Evolutionary conservation across 2,113 vertebrate genomes (phyloP).

Genomic region (Leucosticte australis): DNA sequence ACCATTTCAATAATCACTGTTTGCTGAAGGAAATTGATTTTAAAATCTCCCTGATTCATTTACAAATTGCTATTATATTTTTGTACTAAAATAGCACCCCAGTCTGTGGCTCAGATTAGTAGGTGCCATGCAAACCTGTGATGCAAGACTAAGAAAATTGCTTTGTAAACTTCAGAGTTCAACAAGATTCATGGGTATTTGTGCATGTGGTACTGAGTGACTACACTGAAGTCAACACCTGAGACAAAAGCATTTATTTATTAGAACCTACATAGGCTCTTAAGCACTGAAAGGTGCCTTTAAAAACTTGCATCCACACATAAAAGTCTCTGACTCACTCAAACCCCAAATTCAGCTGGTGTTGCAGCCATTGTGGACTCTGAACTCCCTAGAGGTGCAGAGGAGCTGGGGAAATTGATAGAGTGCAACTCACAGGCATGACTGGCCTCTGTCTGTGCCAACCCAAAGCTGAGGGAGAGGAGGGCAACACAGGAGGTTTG

Average conservation of each 20-base stretch:
- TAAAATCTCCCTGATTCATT: constrained; percentile 4
- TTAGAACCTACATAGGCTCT: not conserved
- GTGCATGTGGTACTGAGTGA: not conserved
- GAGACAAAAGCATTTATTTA: not conserved
- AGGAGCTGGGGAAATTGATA: not conserved
- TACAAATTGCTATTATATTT: not conserved
- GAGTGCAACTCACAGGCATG: not conserved
- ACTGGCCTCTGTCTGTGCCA: not conserved
- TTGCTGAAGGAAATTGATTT: constrained; percentile 40
- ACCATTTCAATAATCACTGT: constrained; percentile 4
- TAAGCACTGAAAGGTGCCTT: not conserved
- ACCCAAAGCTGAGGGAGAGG: not conserved
- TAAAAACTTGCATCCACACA: not conserved
- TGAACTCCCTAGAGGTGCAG: not conserved
- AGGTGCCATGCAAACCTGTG: not conserved
- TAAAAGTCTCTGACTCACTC: not conserved
- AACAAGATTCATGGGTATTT: not conserved
- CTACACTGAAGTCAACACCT: not conserved
- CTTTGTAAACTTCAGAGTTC: not conserved
- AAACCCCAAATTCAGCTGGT: not conserved
- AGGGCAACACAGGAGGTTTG: not conserved
- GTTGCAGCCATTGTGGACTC: not conserved
- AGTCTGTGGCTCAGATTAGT: not conserved
- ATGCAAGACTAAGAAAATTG: not conserved
- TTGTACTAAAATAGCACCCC: not conserved